Evolutionary conservation across 2,797 vertebrate genomes (phyloP).

Genomic region (Nannoperca australis): DNA sequence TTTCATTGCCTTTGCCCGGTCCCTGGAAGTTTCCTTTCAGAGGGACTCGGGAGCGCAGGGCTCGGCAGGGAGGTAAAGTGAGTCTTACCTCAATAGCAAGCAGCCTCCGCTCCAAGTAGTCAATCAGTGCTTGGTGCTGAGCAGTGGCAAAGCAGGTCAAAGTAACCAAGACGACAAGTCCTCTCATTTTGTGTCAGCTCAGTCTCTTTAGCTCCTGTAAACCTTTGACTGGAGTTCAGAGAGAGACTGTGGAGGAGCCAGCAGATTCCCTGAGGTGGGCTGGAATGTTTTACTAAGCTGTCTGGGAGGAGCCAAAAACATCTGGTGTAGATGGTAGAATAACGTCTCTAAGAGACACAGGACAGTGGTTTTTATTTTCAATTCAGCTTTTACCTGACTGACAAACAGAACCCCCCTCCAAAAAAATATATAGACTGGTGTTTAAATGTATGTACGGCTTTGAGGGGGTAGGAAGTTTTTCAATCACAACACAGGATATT

Average conservation of each 20-base stretch:
- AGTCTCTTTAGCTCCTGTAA: slow-evolving; percentile 43
- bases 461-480: background rate
- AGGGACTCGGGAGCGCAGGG: slow-evolving; percentile 70
- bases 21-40: slow-evolving; percentile 71
- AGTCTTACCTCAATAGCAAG: slow-evolving; percentile 94
- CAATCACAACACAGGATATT: background rate
- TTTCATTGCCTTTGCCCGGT: slow-evolving; percentile 74
- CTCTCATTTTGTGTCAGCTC: slow-evolving; percentile 76
- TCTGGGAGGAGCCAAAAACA: slow-evolving; percentile 85
- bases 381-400: slow-evolving; percentile 6
- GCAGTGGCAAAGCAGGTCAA: slow-evolving; percentile 80
- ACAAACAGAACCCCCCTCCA: background rate
- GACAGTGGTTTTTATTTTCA: slow-evolving; percentile 16
- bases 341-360: slow-evolving; percentile 35
- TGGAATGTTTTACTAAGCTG: slow-evolving; percentile 86
- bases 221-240: slow-evolving; percentile 56
- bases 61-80: slow-evolving; percentile 63
- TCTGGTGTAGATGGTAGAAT: slow-evolving; percentile 75
- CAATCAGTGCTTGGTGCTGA: slow-evolving; percentile 94
- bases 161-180: slow-evolving; percentile 84
- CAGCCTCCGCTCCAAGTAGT: slow-evolving; percentile 95
- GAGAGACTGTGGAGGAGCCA: slow-evolving; percentile 66
- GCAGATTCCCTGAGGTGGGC: slow-evolving; percentile 79
- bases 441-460: background rate
- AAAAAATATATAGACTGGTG: background rate